Evolutionary conservation across 2,113 vertebrate genomes (phyloP).

Genomic region (Rallus limicola): DNA sequence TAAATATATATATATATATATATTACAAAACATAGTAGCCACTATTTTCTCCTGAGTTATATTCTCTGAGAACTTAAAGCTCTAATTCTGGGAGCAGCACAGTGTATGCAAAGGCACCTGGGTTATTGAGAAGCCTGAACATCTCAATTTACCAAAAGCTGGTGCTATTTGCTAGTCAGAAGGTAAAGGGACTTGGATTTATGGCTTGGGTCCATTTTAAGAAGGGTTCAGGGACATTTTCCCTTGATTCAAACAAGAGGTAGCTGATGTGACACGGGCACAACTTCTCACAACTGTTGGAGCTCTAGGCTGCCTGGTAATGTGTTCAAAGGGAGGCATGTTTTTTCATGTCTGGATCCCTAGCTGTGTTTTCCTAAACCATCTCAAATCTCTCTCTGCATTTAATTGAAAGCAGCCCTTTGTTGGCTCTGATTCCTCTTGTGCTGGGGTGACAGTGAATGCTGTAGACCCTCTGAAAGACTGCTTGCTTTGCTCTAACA

Average conservation of each 20-base stretch:
- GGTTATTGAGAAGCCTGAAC: neutral
- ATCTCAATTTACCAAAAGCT: neutral
- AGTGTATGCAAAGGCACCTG: neutral
- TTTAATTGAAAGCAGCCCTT: neutral
- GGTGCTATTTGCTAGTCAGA: neutral
- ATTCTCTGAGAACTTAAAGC: neutral
- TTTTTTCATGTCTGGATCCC: neutral
- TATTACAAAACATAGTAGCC: neutral
- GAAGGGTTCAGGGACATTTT: neutral
- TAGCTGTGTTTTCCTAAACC: neutral
- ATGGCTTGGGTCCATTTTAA: neutral
- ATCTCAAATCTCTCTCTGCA: neutral
- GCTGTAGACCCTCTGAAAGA: neutral
- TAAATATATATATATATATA: neutral
- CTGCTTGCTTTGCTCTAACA: neutral
- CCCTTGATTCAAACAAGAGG: neutral
- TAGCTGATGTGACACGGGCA: neutral
- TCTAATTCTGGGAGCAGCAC: neutral
- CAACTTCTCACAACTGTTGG: too few relatives aligned
- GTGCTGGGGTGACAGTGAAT: neutral
- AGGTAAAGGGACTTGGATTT: neutral
- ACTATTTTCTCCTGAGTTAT: neutral
- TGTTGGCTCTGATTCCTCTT: neutral
- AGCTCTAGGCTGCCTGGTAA: too few relatives aligned
- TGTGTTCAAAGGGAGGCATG: neutral